phyloP scores from a whole-genome alignment of 1,140 invertebrate species.

The Eupeodes corollae region DNA sequence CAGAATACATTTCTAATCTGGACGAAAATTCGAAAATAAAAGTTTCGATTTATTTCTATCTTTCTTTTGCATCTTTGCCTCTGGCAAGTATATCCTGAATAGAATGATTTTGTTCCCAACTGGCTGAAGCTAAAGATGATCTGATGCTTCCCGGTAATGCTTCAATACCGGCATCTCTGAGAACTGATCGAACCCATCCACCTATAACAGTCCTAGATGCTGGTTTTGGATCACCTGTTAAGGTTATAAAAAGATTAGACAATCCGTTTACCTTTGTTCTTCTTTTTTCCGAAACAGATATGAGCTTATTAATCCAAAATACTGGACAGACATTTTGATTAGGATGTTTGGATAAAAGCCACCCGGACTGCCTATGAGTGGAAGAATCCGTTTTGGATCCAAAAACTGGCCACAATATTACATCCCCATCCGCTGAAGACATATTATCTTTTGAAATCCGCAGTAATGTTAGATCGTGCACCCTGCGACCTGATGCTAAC shows the following conservation, averaged over 20 bases:
- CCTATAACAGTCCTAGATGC: conserved; percentile 24
- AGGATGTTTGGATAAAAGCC: conserved; percentile 13
- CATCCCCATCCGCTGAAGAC: conserved; percentile 9
- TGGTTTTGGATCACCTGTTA: conserved; percentile 12
- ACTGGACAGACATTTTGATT: conserved; percentile 12
- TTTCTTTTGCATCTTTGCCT: conserved; percentile 13
- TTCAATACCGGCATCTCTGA: conserved; percentile 18
- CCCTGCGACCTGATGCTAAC: conserved; percentile 24
- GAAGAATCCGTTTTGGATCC: conserved; percentile 29
- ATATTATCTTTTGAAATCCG: conserved; percentile 7
- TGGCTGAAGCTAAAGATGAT: conserved; percentile 23
- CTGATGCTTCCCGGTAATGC: conserved; percentile 19
- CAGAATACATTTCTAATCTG: neutral
- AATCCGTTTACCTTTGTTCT: neutral
- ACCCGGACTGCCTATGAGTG: conserved; percentile 23
- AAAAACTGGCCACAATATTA: conserved; percentile 25
- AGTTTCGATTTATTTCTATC: neutral
- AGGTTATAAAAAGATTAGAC: conserved; percentile 14
- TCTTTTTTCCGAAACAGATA: neutral
- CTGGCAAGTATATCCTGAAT: conserved; percentile 17
- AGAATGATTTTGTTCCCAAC: conserved; percentile 16
- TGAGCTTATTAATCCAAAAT: conserved; percentile 10
- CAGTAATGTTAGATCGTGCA: conserved; percentile 30
- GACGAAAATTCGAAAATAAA: conserved; percentile 1
- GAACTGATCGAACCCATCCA: conserved; percentile 20